A percentile compares a stretch with the other conserved stretches of the same genome.
These are phyloP conservation scores for Nylanderia fulva DNA, from an alignment of 1,140 invertebrate species.

Conservation along the genomic window DNA sequence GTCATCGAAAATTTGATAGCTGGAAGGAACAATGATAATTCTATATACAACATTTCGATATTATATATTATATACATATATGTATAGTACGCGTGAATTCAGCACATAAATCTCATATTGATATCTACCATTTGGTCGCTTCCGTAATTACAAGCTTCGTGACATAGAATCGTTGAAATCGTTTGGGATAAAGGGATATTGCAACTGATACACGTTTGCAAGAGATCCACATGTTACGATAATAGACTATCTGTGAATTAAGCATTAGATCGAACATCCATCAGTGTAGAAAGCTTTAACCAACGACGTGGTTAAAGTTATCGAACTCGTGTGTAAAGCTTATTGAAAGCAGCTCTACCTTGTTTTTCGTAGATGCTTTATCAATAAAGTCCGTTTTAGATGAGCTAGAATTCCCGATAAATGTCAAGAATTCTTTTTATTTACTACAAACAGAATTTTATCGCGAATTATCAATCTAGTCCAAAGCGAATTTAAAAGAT, in stretches of 20 bases:
- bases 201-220: slow-evolving; percentile 16
- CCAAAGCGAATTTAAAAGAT: too few relatives aligned
- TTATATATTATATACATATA: background rate
- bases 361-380: background rate
- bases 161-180: slow-evolving; percentile 45
- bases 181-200: slow-evolving; percentile 19
- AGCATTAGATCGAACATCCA: slow-evolving; percentile 42
- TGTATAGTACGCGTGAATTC: background rate
- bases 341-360: background rate
- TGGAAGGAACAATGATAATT: background rate
- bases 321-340: background rate
- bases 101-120: slow-evolving; percentile 26
- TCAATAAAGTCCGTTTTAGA: too few relatives aligned
- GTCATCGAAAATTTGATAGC: background rate
- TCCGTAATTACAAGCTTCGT: slow-evolving; percentile 38
- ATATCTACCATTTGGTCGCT: background rate
- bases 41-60: background rate
- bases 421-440: too few relatives aligned
- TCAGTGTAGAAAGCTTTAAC: background rate
- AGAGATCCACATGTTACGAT: slow-evolving; percentile 30
- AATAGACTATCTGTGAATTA: slow-evolving; percentile 43
- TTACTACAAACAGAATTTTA: too few relatives aligned
- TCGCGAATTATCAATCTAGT: too few relatives aligned
- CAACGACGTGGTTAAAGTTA: background rate
- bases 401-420: background rate